Evolutionary conservation across 2,888 invertebrate species (phyloP), one percentile per base, ranked within the genome.

Genomic region (Caenorhabditis angaria): DNA sequence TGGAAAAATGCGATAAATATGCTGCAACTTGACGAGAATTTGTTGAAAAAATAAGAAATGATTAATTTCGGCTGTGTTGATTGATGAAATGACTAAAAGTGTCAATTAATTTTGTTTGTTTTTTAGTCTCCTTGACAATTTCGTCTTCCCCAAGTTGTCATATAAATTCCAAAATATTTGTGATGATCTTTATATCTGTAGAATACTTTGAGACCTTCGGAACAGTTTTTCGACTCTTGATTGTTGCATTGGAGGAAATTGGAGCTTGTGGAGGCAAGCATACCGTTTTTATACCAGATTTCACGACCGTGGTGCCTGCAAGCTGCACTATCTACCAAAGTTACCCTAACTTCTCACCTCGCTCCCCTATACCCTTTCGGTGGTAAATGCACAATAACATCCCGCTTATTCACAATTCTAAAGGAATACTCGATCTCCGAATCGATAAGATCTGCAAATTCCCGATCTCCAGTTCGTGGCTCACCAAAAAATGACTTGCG

Each of bases 1-100:
- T 85, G 85, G 84, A 57, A 68, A 8, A 85, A 85, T 65, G 81
- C 81, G 14, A 54, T 85, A 32, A 63, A 74, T 29, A 70, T 83
- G 72, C 61, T 83, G 29, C 62, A 67, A 10, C 29, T 82, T 41
- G 82, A 83, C 32, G 82, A 80, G 51, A 62, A 53, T 27, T 41
- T 35, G 0, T 76, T 81, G 41, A 41, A 41, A n/a, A n/a, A n/a
- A 18, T 5, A 6, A 2, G 18, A 41, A 18, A 18, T 41, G 41
- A 50, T 35, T 18, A 14, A 59, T 24, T 62, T 65, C 24, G 65
- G 20, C 54, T 48, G 12, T 41, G 0, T 28, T 32, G n/a, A n/a
- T n/a, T n/a, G n/a, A n/a, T n/a, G n/a, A n/a, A n/a, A n/a, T n/a
- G n/a, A n/a, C n/a, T n/a, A n/a, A n/a, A n/a, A n/a, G n/a, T n/a